These are phyloP conservation scores for Pyralis farinalis DNA, from an alignment of 2,888 invertebrate genomes.

Conservation along the genomic window DNA sequence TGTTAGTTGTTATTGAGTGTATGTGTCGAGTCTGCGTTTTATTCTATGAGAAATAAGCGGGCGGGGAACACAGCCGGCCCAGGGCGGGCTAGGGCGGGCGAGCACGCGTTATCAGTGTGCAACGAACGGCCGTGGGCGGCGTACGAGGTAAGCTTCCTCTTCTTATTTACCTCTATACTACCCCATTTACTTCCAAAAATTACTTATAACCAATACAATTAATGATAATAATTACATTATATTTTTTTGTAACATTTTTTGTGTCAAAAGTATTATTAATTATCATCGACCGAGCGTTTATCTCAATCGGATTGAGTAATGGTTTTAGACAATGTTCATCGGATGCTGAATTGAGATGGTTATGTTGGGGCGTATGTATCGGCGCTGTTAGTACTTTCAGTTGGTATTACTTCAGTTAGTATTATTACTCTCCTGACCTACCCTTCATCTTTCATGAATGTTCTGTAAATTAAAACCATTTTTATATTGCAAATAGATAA, in stretches of 20 bases:
- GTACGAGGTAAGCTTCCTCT: constrained; percentile 43
- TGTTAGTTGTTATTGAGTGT: too few relatives aligned
- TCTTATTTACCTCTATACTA: constrained; percentile 4
- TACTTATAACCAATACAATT: neutral
- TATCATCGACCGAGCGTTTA: constrained; percentile 5
- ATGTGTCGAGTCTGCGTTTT: constrained; percentile 21
- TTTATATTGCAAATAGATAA: too few relatives aligned
- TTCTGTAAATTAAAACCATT: too few relatives aligned
- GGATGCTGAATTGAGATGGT: constrained; percentile 1
- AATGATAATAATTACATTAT: neutral
- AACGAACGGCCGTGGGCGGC: constrained; percentile 35
- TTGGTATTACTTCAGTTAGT: too few relatives aligned
- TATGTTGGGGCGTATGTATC: too few relatives aligned
- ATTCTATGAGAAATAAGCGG: constrained; percentile 26
- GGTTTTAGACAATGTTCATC: constrained; percentile 6
- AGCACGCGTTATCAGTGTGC: constrained; percentile 49
- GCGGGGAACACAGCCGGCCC: constrained; percentile 19
- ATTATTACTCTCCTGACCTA: too few relatives aligned
- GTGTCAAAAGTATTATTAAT: neutral
- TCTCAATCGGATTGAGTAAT: constrained; percentile 2
- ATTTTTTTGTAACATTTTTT: neutral
- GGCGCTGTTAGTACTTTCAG: too few relatives aligned
- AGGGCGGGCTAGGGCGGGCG: constrained; percentile 24
- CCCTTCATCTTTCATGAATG: too few relatives aligned
- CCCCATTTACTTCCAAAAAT: neutral